Percentiles rank a stretch among this genome's conserved stretches.
phyloP scores from a whole-genome alignment of 2,888 invertebrate species.

The Lepeophtheirus nordmannii region DNA sequence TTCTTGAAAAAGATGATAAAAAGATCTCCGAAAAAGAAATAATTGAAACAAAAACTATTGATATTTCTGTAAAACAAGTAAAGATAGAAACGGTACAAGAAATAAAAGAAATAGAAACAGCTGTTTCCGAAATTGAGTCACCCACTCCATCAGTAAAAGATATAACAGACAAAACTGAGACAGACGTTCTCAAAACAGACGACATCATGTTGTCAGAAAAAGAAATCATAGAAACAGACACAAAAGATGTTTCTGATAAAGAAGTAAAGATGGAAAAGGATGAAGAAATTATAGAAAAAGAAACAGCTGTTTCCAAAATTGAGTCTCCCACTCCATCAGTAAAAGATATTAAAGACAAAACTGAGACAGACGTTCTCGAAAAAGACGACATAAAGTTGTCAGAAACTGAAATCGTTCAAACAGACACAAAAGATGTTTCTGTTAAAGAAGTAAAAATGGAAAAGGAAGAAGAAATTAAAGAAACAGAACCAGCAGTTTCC shows the following conservation, averaged over 20 bases:
- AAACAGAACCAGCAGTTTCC: conserved; percentile 25
- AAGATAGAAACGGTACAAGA: no score
- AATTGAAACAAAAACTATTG: no score
- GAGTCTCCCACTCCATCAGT: neutral
- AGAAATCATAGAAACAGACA: no score
- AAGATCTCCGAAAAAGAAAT: no score
- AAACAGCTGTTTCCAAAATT: neutral
- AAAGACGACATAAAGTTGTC: no score
- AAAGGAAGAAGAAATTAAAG: conserved; percentile 24
- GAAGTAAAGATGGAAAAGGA: neutral
- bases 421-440: conserved; percentile 26
- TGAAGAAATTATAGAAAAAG: no score
- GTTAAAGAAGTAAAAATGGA: conserved; percentile 24
- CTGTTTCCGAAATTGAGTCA: neutral
- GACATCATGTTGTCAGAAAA: no score
- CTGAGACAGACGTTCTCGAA: no score
- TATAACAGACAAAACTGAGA: neutral
- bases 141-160: neutral
- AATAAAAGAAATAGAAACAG: neutral
- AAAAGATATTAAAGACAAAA: conserved; percentile 18
- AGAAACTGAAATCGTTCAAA: no score
- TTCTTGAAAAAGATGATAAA: no score
- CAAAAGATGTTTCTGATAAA: neutral
- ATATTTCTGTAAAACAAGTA: no score
- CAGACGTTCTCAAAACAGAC: no score